phyloP scores from a whole-genome alignment of 1,140 invertebrate genomes.

The Acromyrmex charruanus region DNA sequence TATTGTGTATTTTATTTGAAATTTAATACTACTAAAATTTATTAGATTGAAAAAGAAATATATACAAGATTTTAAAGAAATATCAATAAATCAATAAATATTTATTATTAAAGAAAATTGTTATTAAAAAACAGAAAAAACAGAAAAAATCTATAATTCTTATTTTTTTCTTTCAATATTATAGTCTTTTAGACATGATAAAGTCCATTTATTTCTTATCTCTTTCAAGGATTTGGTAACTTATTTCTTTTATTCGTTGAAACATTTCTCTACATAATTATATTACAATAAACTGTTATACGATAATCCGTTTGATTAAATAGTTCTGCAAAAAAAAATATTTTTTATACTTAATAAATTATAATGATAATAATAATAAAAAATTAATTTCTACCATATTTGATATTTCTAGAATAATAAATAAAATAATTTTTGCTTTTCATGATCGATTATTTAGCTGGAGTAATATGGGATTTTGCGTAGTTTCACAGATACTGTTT shows the following conservation, averaged over 20 bases:
- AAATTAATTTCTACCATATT: neutral
- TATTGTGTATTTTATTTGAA: neutral
- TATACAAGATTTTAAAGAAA: too few species aligned
- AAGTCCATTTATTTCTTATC: neutral
- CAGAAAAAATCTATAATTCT: neutral
- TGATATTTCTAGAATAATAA: neutral
- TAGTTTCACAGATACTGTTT: neutral
- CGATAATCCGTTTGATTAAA: neutral
- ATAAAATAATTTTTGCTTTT: neutral
- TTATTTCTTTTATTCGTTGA: neutral
- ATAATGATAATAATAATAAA: neutral
- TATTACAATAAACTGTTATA: neutral
- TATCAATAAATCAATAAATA: neutral
- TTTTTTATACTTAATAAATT: conserved; percentile 10
- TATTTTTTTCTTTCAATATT: neutral
- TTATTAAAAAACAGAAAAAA: neutral
- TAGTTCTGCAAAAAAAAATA: neutral
- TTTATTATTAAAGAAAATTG: neutral
- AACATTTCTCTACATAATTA: neutral
- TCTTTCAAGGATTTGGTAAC: neutral
- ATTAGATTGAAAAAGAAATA: neutral
- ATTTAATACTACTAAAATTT: too few species aligned
- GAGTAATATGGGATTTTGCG: neutral
- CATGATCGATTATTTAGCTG: neutral
- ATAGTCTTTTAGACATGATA: neutral